Conservation (phyloP, 1,140 invertebrate genomes). For the Bombus waltoni region DNA sequence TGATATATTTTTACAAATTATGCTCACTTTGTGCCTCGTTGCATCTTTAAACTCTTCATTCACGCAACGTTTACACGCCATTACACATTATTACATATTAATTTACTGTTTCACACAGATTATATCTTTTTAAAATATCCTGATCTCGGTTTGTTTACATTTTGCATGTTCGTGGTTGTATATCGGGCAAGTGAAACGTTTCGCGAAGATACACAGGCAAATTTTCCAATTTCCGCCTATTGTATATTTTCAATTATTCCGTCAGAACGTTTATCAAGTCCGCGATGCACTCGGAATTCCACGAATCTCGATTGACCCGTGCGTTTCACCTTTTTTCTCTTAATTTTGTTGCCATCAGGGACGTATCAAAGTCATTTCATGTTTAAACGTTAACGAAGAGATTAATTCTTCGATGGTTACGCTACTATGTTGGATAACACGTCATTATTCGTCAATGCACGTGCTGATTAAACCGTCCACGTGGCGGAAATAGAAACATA, state of each 20-base stretch:
- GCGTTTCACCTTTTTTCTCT: background rate
- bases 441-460: constrained; percentile 41
- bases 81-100: no score
- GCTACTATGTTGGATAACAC: constrained; percentile 31
- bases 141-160: no score
- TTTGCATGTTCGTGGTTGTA: background rate
- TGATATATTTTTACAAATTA: no score
- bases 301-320: no score
- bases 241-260: background rate
- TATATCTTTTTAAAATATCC: no score
- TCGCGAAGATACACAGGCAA: background rate
- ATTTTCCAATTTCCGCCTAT: background rate
- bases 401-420: constrained; percentile 19
- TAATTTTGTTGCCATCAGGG: background rate
- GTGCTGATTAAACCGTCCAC: constrained; percentile 46
- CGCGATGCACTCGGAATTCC: background rate
- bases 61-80: no score
- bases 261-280: background rate
- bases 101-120: no score
- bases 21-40: no score
- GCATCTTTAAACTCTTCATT: no score
- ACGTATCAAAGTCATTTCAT: background rate
- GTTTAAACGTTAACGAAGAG: background rate
- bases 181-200: background rate
- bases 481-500: background rate